Evolutionary conservation across 2,113 vertebrate species (phyloP).

Genomic region (Balaeniceps rex): DNA sequence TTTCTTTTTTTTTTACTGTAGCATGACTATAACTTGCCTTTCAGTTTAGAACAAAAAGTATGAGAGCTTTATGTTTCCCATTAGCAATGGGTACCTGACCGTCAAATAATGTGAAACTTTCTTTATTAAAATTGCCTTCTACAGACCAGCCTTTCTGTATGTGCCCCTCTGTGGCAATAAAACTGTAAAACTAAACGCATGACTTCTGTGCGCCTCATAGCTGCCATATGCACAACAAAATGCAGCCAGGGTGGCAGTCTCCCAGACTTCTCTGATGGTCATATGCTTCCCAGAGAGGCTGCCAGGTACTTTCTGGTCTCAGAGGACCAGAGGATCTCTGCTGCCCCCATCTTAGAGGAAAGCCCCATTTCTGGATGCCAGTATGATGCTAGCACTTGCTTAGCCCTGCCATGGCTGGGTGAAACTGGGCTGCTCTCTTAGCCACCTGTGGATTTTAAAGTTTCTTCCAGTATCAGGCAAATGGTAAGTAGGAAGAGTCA

Average conservation of each 20-base stretch:
- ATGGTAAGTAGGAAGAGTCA: background rate
- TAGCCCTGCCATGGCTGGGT: background rate
- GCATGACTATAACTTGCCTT: background rate
- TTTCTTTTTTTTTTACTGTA: background rate
- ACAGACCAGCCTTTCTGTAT: background rate
- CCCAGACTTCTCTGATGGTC: background rate
- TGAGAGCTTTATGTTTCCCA: background rate
- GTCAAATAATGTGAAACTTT: background rate
- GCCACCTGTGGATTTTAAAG: background rate
- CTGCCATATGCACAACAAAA: accelerated
- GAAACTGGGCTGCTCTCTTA: accelerated
- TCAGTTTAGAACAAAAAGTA: background rate
- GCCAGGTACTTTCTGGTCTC: background rate
- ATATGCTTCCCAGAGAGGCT: background rate
- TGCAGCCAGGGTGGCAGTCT: background rate
- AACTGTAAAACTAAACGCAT: accelerated
- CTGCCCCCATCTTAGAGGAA: background rate
- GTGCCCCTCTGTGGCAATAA: background rate
- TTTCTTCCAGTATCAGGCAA: background rate
- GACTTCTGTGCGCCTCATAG: background rate
- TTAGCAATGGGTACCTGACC: background rate
- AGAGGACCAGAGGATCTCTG: background rate
- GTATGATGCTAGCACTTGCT: background rate
- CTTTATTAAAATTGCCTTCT: background rate
- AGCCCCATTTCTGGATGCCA: background rate